Conservation (phyloP, 2,888 invertebrate genomes). For the Chelonus formosanus region DNA sequence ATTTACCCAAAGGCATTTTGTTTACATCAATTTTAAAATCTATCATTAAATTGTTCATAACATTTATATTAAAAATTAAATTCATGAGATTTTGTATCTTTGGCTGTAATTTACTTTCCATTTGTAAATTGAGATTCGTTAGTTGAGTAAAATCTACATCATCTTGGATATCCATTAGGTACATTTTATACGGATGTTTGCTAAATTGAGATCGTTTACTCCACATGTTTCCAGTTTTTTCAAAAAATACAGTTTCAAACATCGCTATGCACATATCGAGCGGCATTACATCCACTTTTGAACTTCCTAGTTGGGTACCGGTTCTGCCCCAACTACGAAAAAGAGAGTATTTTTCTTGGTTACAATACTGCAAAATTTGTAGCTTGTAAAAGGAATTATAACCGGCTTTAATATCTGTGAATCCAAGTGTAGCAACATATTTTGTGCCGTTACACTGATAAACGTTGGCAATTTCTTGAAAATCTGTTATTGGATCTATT, state of each 20-base stretch:
- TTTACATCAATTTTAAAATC: conserved; percentile 97
- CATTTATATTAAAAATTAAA: conserved; percentile 88
- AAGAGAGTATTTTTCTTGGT: conserved; percentile 74
- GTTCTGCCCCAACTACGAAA: conserved; percentile 97
- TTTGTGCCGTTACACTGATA: conserved; percentile 71
- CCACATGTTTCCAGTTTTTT: conserved; percentile 89
- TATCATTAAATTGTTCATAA: conserved; percentile 91
- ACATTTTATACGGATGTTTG: conserved; percentile 78
- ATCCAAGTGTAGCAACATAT: conserved; percentile 82
- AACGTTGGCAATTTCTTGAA: conserved; percentile 83
- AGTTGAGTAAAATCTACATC: conserved; percentile 68
- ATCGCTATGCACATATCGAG: conserved; percentile 69
- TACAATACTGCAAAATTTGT: conserved; percentile 85
- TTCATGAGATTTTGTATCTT: conserved; percentile 85
- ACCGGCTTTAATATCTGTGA: conserved; percentile 85
- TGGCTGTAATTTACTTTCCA: conserved; percentile 75
- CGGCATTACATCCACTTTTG: conserved; percentile 69
- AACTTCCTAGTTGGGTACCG: conserved; percentile 89
- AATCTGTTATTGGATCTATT: conserved; percentile 90
- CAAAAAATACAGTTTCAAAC: conserved; percentile 74
- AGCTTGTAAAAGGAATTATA: conserved; percentile 96
- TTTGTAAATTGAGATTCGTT: conserved; percentile 65
- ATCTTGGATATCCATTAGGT: conserved; percentile 91
- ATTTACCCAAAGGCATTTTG: conserved; percentile 97
- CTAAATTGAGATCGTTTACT: conserved; percentile 72